phyloP scores from a whole-genome alignment of 1,140 invertebrate species.

The Plodia interpunctella region DNA sequence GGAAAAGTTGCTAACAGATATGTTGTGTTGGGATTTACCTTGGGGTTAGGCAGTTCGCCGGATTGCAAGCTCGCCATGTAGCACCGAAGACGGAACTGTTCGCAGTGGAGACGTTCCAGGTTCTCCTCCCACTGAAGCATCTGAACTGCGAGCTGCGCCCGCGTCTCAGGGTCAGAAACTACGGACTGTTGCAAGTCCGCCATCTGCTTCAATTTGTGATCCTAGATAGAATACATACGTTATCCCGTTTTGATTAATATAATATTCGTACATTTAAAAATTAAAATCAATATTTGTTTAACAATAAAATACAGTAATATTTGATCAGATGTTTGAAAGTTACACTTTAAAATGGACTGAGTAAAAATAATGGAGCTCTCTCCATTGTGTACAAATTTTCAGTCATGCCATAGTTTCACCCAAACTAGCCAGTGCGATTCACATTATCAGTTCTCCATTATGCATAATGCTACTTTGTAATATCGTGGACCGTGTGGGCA shows the following conservation, averaged over 20 bases:
- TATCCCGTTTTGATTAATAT: not conserved
- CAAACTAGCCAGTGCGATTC: not conserved
- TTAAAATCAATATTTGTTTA: no score
- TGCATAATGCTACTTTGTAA: slow-evolving; percentile 8
- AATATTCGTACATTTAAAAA: no score
- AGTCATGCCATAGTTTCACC: no score
- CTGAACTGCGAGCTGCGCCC: slow-evolving; percentile 93
- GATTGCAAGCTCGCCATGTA: slow-evolving; percentile 98
- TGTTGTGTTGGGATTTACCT: slow-evolving; percentile 81
- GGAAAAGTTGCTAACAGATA: not conserved
- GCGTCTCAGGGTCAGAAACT: slow-evolving; percentile 92
- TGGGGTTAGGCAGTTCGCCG: slow-evolving; percentile 97
- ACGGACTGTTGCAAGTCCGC: slow-evolving; percentile 97
- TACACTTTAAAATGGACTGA: not conserved
- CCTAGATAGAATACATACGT: slow-evolving; percentile 79
- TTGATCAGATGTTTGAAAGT: no score
- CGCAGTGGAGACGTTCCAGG: slow-evolving; percentile 95
- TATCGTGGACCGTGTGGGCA: not conserved
- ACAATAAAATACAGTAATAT: no score
- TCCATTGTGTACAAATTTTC: no score
- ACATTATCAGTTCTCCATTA: not conserved
- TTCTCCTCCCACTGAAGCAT: slow-evolving; percentile 98
- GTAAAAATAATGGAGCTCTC: not conserved
- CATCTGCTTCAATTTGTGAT: slow-evolving; percentile 98
- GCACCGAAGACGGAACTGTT: slow-evolving; percentile 96